A percentile compares a stretch with the other conserved stretches of the same genome.
phyloP scores from a whole-genome alignment of 2,797 vertebrate species.

The Aplochiton taeniatus region DNA sequence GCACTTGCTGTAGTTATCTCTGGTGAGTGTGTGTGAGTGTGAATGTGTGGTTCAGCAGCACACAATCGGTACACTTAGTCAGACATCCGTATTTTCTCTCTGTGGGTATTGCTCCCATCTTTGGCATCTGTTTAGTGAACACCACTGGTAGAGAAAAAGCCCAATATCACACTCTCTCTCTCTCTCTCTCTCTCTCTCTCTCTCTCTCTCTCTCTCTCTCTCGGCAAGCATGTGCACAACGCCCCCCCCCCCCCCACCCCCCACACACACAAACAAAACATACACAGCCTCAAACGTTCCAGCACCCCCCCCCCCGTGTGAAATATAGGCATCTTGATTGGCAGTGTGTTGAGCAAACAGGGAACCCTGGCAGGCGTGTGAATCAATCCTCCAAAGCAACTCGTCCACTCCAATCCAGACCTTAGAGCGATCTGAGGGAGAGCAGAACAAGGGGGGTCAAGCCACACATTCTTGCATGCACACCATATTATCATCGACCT shows the following conservation, averaged over 20 bases:
- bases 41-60: slow-evolving; percentile 66
- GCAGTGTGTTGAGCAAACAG: slow-evolving; percentile 27
- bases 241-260: too few relatives aligned
- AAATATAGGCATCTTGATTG: slow-evolving; percentile 30
- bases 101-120: slow-evolving; percentile 54
- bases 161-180: neutral
- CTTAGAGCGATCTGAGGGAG: slow-evolving; percentile 57
- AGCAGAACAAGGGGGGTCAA: neutral
- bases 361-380: slow-evolving; percentile 39
- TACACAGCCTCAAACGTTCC: neutral
- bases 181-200: neutral
- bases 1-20: slow-evolving; percentile 3
- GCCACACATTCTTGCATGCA: neutral
- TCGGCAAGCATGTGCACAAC: slow-evolving; percentile 6
- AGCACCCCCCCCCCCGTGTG: slow-evolving; percentile 19
- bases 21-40: slow-evolving; percentile 41
- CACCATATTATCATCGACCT: too few relatives aligned
- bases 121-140: slow-evolving; percentile 50
- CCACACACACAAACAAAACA: slow-evolving; percentile 31
- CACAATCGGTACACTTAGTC: slow-evolving; percentile 47
- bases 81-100: slow-evolving; percentile 54
- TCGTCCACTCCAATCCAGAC: slow-evolving; percentile 57
- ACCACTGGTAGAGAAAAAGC: slow-evolving; percentile 35
- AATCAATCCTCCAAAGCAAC: slow-evolving; percentile 43
- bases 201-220: neutral